Evolutionary conservation across 1,140 invertebrate species (phyloP).

Genomic region (Aphis craccivora): DNA sequence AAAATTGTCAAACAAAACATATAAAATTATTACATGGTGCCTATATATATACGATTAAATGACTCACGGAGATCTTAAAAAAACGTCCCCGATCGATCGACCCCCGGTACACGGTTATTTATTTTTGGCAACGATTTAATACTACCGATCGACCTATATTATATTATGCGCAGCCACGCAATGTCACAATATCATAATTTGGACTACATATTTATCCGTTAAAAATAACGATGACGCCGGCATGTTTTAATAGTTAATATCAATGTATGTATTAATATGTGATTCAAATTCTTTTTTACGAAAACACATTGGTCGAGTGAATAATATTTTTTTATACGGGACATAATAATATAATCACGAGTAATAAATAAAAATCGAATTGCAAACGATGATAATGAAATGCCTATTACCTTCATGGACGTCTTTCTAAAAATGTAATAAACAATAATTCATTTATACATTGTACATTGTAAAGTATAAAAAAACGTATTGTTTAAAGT

Average conservation of each 20-base stretch:
- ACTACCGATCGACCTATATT: not conserved
- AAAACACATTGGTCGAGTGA: not conserved
- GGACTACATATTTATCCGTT: not conserved
- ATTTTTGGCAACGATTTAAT: not conserved
- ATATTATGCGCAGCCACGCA: not conserved
- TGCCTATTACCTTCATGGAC: not conserved
- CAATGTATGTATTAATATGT: too few relatives aligned
- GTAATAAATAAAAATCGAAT: not conserved
- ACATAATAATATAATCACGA: not conserved
- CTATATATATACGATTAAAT: not conserved
- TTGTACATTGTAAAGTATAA: not conserved
- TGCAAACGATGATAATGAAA: not conserved
- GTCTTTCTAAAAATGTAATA: not conserved
- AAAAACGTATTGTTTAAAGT: not conserved
- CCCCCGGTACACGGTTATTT: not conserved
- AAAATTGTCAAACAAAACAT: not conserved
- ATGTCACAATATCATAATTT: constrained; percentile 9
- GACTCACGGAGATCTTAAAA: not conserved
- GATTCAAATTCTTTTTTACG: not conserved
- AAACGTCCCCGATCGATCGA: not conserved
- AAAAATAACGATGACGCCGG: not conserved
- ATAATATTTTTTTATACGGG: not conserved
- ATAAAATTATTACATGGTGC: not conserved
- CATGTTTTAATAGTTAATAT: not conserved
- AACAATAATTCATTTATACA: not conserved